Conservation (phyloP, 1,140 invertebrate species). For the Frieseomelitta varia region DNA sequence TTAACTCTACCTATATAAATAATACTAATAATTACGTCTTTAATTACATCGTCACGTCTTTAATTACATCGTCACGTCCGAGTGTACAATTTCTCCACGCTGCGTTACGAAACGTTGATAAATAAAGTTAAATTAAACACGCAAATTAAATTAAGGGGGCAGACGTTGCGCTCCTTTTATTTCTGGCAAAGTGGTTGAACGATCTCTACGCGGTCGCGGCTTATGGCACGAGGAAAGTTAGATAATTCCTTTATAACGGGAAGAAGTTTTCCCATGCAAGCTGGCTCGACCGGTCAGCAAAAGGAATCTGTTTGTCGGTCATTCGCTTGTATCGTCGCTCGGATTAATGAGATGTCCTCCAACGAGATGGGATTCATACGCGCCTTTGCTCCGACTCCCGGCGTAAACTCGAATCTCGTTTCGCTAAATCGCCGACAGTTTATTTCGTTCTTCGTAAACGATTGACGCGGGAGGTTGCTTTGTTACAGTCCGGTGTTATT, state of each 20-base stretch:
- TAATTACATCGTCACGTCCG: no score
- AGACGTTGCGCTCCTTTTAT: slow-evolving; percentile 29
- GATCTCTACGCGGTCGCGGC: slow-evolving; percentile 52
- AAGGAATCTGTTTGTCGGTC: slow-evolving; percentile 34
- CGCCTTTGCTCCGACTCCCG: neutral
- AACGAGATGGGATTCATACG: neutral
- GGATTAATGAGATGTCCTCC: slow-evolving; percentile 53
- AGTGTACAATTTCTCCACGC: no score
- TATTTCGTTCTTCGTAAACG: neutral
- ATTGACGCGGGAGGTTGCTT: neutral
- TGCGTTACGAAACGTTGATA: no score
- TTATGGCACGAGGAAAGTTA: slow-evolving; percentile 56
- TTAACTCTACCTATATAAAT: no score
- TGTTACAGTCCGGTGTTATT: neutral
- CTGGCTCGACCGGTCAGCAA: neutral
- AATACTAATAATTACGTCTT: no score
- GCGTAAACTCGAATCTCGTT: neutral
- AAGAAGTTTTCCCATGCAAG: neutral
- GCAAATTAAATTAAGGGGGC: no score
- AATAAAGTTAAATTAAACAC: no score
- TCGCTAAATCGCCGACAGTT: neutral
- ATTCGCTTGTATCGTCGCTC: neutral
- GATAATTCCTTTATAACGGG: slow-evolving; percentile 53
- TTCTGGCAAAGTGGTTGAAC: slow-evolving; percentile 57
- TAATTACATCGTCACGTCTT: no score